Base-by-base conservation (phyloP, 2,888 invertebrate species). In the Andrena minutula region DNA sequence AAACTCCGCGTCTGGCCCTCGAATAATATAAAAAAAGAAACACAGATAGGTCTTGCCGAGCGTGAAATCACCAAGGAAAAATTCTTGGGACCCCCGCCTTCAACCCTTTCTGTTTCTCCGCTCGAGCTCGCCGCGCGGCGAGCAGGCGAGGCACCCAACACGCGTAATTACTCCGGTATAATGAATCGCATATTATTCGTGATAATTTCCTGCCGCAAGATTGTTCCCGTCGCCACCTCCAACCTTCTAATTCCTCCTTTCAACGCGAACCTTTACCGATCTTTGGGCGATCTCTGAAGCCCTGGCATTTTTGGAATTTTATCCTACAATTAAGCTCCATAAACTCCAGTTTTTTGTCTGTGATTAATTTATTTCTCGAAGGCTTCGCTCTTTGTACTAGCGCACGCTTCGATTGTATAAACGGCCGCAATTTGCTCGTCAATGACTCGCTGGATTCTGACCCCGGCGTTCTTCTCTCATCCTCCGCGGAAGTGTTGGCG, bases 151-250 rank as follows among this genome's bases (percentile, higher is more conserved):
- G 49, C 61, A 41, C 69, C 26, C 49, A 30, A 68, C 84, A 65
- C 77, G 87, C 87, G 66, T 84, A 84, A 79, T 86, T 86, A 86
- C 85, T 75, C 68, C 70, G 75, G 5, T 49, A 88, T 83, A 79
- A 88, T 82, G 71, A 86, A 83, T 79, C 74, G 73, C 65, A 80
- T 66, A 70, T 81, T 84, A 79, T 79, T 83, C 83, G 83, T 68
- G 30, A 83, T 83, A 83, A 83, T 73, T 49, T 51, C 28, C 30
- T 28, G 20, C 7, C 69, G 49, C 49, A 5, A 26, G 26, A 47
- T 23, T 63, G 41, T 47, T 20, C 49, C 49, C 65, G 35, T 30
- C 30, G 16, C 23, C 51, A 32, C 3, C 3, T n/a, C 69, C 69
- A 12, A 41, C 41, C 41, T 16, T 16, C 23, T 35, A 65, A 82